Evolutionary conservation across 35 echinoderm and acorn worm genomes (phyloP).

Genomic region (Eucidaris tribuloides): DNA sequence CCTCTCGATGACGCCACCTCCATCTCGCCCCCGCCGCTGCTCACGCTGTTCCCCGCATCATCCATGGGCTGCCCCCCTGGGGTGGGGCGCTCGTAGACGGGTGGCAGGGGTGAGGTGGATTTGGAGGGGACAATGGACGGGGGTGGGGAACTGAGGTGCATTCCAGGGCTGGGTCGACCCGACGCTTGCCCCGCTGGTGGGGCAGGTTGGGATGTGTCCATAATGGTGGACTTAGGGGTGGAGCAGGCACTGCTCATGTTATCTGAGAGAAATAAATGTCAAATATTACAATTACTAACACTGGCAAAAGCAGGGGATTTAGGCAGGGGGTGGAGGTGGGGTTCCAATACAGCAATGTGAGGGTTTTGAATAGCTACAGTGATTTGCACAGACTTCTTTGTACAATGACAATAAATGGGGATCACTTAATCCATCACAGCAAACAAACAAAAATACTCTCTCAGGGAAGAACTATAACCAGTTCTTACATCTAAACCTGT

Average conservation of each 20-base stretch:
- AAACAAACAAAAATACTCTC: no score
- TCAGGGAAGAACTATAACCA: no score
- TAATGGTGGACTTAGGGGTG: slow-evolving; percentile 41
- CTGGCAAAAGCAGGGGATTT: no score
- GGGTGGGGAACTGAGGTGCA: slow-evolving; percentile 31
- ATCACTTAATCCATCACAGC: no score
- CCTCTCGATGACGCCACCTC: background rate
- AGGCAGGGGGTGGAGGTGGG: no score
- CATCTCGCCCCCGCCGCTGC: background rate
- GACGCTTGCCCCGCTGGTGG: background rate
- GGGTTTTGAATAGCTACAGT: no score
- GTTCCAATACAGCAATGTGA: no score
- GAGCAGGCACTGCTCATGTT: slow-evolving; percentile 43
- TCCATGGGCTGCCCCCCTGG: background rate
- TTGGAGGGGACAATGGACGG: slow-evolving; percentile 7
- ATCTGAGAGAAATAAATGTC: no score
- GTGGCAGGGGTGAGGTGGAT: background rate
- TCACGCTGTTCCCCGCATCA: background rate
- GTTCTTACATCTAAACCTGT: no score
- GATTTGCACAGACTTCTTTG: no score
- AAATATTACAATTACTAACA: no score
- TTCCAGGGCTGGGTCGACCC: slow-evolving; percentile 22
- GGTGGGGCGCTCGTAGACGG: background rate
- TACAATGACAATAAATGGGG: no score
- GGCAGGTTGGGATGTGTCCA: slow-evolving; percentile 19